These are phyloP conservation scores for Euglossa dilemma DNA, from an alignment of 1,140 invertebrate genomes.

Conservation along the genomic window DNA sequence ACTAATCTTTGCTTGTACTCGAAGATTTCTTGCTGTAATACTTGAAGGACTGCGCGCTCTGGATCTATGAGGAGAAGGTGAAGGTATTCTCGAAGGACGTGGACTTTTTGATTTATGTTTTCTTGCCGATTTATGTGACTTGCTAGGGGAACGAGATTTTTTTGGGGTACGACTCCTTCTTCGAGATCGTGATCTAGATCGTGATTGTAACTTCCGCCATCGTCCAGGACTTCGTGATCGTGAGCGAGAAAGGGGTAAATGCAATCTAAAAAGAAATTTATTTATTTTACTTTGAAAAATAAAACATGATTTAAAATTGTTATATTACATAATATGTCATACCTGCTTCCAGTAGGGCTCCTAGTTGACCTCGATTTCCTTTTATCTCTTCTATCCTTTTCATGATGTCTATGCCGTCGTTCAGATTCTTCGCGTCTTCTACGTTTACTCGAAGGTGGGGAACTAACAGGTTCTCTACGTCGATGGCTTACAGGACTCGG, in stretches of 20 bases:
- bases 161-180: conserved; percentile 78
- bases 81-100: conserved; percentile 76
- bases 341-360: conserved; percentile 75
- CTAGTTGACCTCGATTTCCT: conserved; percentile 75
- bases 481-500: conserved; percentile 70
- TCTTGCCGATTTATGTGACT: conserved; percentile 75
- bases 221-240: conserved; percentile 77
- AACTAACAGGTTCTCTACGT: conserved; percentile 66
- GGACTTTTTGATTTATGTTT: conserved; percentile 81
- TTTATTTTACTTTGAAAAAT: not conserved
- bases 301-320: not conserved
- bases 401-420: conserved; percentile 80
- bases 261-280: conserved; percentile 61
- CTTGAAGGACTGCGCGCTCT: conserved; percentile 79
- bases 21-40: conserved; percentile 83
- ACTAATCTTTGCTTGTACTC: conserved; percentile 87
- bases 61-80: conserved; percentile 75
- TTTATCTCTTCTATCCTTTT: conserved; percentile 79
- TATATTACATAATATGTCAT: not conserved
- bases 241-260: conserved; percentile 77
- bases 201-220: conserved; percentile 76
- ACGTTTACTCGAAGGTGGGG: conserved; percentile 75
- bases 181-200: conserved; percentile 78
- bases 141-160: conserved; percentile 79
- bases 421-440: conserved; percentile 77